Base-by-base conservation (phyloP, 2,888 invertebrate species). In the Exocentrus adspersus region DNA sequence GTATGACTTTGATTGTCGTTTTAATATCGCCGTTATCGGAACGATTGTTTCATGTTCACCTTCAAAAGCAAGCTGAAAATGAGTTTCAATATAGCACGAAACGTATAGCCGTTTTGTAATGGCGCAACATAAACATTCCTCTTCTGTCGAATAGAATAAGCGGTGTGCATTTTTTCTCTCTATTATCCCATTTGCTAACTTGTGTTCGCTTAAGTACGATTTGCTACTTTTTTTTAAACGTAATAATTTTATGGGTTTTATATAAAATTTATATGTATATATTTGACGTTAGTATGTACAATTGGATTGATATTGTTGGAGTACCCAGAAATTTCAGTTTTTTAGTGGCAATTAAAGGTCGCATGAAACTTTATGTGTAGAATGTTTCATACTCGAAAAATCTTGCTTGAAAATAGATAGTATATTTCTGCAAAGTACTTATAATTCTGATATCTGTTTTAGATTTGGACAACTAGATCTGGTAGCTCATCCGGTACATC, bases 1-100 rank as follows among this genome's bases (percentile, higher is more conserved):
- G 45, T 64, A 60, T 67, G 67, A 59, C 67, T 69, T 67, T 67
- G 60, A 62, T 12, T 56, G 46, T 52, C 53, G 65, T 65, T 64
- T 69, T 63, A 53, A 32, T 19, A 52, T 45, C 4, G 45, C 32
- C 6, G 1, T 16, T 54, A 12, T 41, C 14, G 37, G 21, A 21
- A 28, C 20, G 9, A 24, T 7, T 43, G 43, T n/a, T 12, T 54
- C 54, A 43, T 54, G 43, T 28, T 54, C 43, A 54, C 43, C 43
- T 28, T 17, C 43, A 30, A n/a, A n/a, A 28, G 14, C 42, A 4
- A 19, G 20, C 37, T 19, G 5, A 46, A 57, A 28, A 37, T 37
- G 17, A 46, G 46, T n/a, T n/a, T n/a, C 12, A 17, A 28, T 19
- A 17, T 17, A 41, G 10, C 52, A 56, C 7, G 7, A 51, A 51